Conservation (phyloP, 2,113 vertebrate species). For the Silurus glanis region DNA sequence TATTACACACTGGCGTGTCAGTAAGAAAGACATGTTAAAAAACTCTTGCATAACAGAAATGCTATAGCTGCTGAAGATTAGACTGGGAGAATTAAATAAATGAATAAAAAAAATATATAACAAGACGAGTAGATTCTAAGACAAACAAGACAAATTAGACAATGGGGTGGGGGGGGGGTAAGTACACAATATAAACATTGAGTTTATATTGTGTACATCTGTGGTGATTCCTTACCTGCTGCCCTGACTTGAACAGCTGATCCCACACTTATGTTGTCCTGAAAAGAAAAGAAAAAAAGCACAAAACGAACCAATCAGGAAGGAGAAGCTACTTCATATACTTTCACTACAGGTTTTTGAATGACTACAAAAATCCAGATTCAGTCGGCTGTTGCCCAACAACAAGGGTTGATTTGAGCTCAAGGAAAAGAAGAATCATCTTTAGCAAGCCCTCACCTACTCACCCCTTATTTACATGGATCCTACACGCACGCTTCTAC, state of each 20-base stretch:
- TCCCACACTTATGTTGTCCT: conserved; percentile 72
- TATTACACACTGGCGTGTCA: too few relatives aligned
- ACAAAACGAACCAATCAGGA: neutral
- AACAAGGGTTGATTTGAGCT: neutral
- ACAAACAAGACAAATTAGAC: too few relatives aligned
- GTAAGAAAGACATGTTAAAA: too few relatives aligned
- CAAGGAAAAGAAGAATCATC: neutral
- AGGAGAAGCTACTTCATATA: neutral
- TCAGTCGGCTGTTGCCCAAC: too few relatives aligned
- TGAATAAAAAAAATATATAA: too few relatives aligned
- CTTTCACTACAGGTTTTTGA: neutral
- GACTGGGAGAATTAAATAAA: too few relatives aligned
- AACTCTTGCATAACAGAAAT: too few relatives aligned
- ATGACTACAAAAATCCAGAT: neutral
- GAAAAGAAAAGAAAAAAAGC: conserved; percentile 11
- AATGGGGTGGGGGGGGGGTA: too few relatives aligned
- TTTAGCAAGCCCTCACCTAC: neutral
- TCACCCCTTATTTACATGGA: neutral
- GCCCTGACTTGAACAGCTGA: conserved; percentile 60
- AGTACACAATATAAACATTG: neutral
- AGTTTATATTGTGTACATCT: neutral
- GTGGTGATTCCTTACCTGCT: conserved; percentile 62
- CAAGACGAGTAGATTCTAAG: too few relatives aligned
- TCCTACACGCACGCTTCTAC: too few relatives aligned
- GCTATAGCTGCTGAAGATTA: too few relatives aligned